Evolutionary conservation across 2,113 vertebrate genomes (phyloP).

Genomic region (Progne subis): DNA sequence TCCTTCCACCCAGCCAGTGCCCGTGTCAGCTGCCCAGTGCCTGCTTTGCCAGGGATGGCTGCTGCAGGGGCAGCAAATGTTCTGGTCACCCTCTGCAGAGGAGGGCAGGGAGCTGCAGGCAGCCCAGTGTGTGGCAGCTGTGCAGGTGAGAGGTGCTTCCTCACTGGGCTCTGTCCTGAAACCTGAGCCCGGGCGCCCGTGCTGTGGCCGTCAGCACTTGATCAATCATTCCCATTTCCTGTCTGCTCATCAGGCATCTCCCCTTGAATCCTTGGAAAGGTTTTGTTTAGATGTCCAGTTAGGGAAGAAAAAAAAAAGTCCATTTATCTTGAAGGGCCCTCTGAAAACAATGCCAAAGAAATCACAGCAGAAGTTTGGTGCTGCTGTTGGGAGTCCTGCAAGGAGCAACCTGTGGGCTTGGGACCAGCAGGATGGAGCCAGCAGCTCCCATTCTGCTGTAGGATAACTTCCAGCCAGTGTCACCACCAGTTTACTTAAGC

Average conservation of each 20-base stretch:
- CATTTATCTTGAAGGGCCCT: slow-evolving; percentile 30
- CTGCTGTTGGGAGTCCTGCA: not conserved
- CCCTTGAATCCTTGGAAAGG: not conserved
- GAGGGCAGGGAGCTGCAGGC: not conserved
- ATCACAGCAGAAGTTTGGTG: not conserved
- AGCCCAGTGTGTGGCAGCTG: not conserved
- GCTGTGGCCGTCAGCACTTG: not conserved
- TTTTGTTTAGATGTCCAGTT: slow-evolving; percentile 23
- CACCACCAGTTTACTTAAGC: not conserved
- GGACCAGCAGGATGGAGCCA: accelerated
- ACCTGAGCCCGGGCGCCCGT: slow-evolving; percentile 31
- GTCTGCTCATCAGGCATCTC: slow-evolving; percentile 42
- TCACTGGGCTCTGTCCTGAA: not conserved
- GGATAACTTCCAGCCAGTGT: not conserved
- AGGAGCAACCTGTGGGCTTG: not conserved
- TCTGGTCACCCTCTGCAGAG: not conserved
- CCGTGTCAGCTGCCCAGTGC: accelerated
- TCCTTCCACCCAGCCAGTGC: not conserved
- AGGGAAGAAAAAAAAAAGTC: not conserved
- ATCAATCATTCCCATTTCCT: slow-evolving; percentile 56
- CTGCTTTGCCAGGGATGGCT: not conserved
- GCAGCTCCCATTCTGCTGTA: not conserved
- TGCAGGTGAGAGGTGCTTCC: slow-evolving; percentile 8
- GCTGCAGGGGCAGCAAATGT: not conserved
- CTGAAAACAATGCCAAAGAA: not conserved